phyloP scores from a whole-genome alignment of 1,140 invertebrate species.

The Amyelois transitella region DNA sequence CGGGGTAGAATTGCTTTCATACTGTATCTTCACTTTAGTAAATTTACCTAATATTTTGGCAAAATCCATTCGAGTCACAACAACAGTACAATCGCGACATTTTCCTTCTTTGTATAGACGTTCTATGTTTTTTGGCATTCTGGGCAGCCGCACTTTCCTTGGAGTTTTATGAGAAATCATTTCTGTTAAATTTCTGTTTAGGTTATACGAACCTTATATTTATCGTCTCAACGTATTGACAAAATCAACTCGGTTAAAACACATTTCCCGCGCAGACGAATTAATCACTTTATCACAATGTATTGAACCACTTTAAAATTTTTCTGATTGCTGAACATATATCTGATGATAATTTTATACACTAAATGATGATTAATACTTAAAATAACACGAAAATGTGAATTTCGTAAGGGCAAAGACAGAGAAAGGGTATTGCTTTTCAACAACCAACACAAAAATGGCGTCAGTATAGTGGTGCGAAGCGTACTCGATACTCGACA shows the following conservation, averaged over 20 bases:
- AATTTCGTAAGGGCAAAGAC: slow-evolving; percentile 18
- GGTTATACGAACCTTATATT: background rate
- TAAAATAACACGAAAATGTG: slow-evolving; percentile 12
- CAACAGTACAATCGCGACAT: slow-evolving; percentile 63
- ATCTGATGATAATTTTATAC: background rate
- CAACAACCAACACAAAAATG: slow-evolving; percentile 46
- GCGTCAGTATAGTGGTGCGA: slow-evolving; percentile 55
- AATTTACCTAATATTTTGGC: slow-evolving; percentile 67
- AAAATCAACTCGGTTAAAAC: slow-evolving; percentile 37
- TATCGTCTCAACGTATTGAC: slow-evolving; percentile 6
- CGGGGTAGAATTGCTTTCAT: slow-evolving; percentile 48
- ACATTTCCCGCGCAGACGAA: slow-evolving; percentile 72
- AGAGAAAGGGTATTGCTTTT: slow-evolving; percentile 21
- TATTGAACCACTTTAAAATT: slow-evolving; percentile 14
- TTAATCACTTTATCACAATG: slow-evolving; percentile 20
- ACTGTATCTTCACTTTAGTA: slow-evolving; percentile 67
- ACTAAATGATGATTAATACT: slow-evolving; percentile 6
- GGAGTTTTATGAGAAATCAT: slow-evolving; percentile 58
- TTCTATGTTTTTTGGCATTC: slow-evolving; percentile 50
- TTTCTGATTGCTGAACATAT: background rate
- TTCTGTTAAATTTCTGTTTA: slow-evolving; percentile 5
- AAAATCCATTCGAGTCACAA: slow-evolving; percentile 68
- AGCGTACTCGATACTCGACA: too few relatives aligned
- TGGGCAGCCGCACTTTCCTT: slow-evolving; percentile 36
- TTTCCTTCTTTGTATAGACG: slow-evolving; percentile 62